Evolutionary conservation across 1,140 invertebrate genomes (phyloP), one percentile per base, ranked within the genome.

Genomic region (Temnothorax curvispinosus): DNA sequence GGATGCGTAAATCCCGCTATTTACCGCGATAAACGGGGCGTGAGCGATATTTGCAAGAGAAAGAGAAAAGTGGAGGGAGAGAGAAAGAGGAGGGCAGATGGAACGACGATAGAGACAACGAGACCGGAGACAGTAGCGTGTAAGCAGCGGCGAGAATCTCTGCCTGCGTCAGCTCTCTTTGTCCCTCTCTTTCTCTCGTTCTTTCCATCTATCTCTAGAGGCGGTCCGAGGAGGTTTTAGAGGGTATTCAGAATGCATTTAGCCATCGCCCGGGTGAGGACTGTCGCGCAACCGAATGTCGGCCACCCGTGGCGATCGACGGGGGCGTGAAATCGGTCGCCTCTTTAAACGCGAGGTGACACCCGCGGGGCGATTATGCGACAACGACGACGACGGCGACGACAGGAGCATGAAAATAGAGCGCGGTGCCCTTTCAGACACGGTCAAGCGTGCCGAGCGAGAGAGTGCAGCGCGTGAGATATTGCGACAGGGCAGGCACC

Each of bases 1-100:
- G 94, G 93, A 94, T 94, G 94, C 94, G 94, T 94, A 85, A 94
- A 95, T 94, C 94, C 94, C 41, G 71, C 92, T 88, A 94, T 95
- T 95, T 92, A 94, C 85, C 80, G 87, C 90, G 91, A 93, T 93
- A 95, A 95, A 90, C 94, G 92, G 93, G 90, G 93, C 94, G 94
- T 94, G 90, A 95, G 93, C 91, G 91, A 94, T 94, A 90, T 85
- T 74, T 75, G 86, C 84, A 76, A 52, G 58, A 67, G 54, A 81
- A 85, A 58, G 58, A 62, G 58, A 76, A 35, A 86, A 15, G 52
- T 47, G 78, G 85, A 86, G 60, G 27, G 15, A 44, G 27, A 58
- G 62, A 72, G 67, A 86, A 47, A 77, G 65, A 56, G 56, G 60
- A 67, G 78, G 60, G 41, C 65, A 84, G 56, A 64, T 60, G 69